Evolutionary conservation across 2,113 vertebrate genomes (phyloP).

Genomic region (Platysternon megacephalum): DNA sequence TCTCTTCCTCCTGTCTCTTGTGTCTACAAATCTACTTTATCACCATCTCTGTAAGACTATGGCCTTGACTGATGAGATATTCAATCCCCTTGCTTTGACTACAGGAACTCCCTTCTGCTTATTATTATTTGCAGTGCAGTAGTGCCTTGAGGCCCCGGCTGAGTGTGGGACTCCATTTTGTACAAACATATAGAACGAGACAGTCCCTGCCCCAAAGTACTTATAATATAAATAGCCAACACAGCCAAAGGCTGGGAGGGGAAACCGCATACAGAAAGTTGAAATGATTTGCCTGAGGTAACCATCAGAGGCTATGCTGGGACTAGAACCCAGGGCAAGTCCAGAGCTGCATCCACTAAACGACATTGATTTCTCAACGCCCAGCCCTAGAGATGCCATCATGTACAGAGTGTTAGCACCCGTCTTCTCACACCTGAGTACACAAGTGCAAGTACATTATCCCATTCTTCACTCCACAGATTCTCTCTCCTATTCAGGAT

Average conservation of each 20-base stretch:
- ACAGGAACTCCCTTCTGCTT: not conserved
- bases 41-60: not conserved
- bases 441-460: not conserved
- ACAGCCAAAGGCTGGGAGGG: accelerated
- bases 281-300: not conserved
- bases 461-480: not conserved
- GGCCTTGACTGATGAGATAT: not conserved
- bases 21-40: not conserved
- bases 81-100: not conserved
- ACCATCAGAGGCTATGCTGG: not conserved
- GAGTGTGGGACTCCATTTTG: not conserved
- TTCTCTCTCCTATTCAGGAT: not conserved
- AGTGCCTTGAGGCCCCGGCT: not conserved
- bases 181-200: not conserved
- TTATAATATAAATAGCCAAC: not conserved
- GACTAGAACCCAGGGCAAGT: not conserved
- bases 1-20: not conserved
- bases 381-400: not conserved
- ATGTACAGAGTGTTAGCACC: not conserved
- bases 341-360: not conserved
- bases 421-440: not conserved
- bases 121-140: not conserved
- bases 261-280: not conserved
- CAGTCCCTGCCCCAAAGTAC: not conserved
- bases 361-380: not conserved